A percentile compares a stretch with the other conserved stretches of the same genome.
phyloP scores from a whole-genome alignment of 2,888 invertebrate species.

The Chorisops tibialis region DNA sequence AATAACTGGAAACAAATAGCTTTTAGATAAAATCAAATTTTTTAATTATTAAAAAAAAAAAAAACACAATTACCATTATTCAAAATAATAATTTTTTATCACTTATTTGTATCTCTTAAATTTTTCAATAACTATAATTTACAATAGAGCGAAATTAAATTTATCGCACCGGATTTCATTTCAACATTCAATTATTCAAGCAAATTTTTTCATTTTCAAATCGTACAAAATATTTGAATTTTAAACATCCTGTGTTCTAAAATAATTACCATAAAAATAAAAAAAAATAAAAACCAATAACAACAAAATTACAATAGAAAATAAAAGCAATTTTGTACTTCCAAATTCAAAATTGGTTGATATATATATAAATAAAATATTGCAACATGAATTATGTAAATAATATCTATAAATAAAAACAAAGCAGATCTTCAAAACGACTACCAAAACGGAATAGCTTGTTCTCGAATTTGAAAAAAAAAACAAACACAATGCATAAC shows the following conservation, averaged over 20 bases:
- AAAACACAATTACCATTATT: conserved; percentile 8
- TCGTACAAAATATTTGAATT: not conserved
- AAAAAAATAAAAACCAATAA: conserved; percentile 1
- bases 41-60: not conserved
- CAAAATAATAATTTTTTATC: conserved; percentile 28
- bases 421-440: not conserved
- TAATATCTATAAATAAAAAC: conserved; percentile 4
- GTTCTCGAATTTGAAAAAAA: conserved; percentile 16
- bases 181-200: conserved; percentile 1
- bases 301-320: conserved; percentile 18
- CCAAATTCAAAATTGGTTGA: conserved; percentile 36
- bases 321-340: conserved; percentile 27
- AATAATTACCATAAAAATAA: too few species aligned
- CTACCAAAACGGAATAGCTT: conserved; percentile 9
- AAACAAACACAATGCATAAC: not conserved
- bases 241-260: conserved; percentile 28
- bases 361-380: too few species aligned
- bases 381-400: conserved; percentile 3
- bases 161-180: conserved; percentile 28
- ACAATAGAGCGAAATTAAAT: conserved; percentile 23
- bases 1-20: conserved; percentile 12
- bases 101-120: conserved; percentile 32
- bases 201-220: conserved; percentile 1
- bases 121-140: conserved; percentile 10
- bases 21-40: conserved; percentile 4